A percentile compares a stretch with the other conserved stretches of the same genome.
phyloP scores from a whole-genome alignment of 2,888 invertebrate species.

The Sarcophaga variegata region DNA sequence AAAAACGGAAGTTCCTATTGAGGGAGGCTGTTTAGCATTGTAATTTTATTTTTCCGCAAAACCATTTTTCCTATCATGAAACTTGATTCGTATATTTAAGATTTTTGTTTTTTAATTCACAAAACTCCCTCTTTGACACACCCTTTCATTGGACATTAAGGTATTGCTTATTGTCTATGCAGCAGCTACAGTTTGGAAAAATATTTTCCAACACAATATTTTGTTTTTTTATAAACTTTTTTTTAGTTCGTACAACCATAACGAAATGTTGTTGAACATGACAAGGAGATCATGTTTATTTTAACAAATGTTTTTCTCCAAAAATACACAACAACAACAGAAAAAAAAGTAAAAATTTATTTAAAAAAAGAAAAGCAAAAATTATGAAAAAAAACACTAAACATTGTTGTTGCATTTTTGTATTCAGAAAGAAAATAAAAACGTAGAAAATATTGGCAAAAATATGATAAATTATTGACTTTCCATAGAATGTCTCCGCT shows the following conservation, averaged over 20 bases:
- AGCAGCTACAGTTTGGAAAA: not conserved
- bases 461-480: no score
- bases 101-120: no score
- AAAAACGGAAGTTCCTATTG: no score
- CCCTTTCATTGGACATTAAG: constrained; percentile 23
- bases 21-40: no score
- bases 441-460: no score
- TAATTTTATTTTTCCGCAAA: no score
- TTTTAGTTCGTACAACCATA: constrained; percentile 64
- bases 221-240: constrained; percentile 12
- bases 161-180: constrained; percentile 6
- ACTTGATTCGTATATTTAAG: no score
- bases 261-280: constrained; percentile 69
- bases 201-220: constrained; percentile 40
- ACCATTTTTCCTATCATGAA: no score
- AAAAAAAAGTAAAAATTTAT: not conserved
- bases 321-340: constrained; percentile 46
- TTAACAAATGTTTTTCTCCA: constrained; percentile 66
- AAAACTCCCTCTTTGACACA: not conserved
- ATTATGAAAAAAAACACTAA: not conserved
- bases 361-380: not conserved
- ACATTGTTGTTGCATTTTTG: not conserved
- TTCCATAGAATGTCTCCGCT: no score
- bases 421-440: not conserved
- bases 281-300: constrained; percentile 70